Evolutionary conservation across 2,888 invertebrate species (phyloP).

Genomic region (Heliothis peltigera): DNA sequence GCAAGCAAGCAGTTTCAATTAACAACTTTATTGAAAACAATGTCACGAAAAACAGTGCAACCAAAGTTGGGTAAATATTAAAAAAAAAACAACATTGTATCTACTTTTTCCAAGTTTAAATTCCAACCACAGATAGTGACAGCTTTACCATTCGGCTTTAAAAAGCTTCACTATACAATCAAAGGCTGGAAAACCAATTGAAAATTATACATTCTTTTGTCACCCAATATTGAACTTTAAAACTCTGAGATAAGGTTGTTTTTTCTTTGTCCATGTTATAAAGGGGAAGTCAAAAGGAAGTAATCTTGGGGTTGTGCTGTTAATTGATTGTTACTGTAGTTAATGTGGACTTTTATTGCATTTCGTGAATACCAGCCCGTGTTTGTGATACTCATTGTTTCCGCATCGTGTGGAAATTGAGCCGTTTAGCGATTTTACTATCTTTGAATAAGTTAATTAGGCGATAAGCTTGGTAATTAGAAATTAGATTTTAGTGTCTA

Average conservation of each 20-base stretch:
- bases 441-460: constrained; percentile 21
- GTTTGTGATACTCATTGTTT: constrained; percentile 53
- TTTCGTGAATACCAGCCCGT: constrained; percentile 39
- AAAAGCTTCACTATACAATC: constrained; percentile 46
- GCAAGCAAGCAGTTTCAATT: too few species aligned
- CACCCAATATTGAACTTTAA: constrained; percentile 43
- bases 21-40: too few species aligned
- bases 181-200: constrained; percentile 49
- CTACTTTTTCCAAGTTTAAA: constrained; percentile 22
- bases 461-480: neutral
- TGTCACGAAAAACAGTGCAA: neutral
- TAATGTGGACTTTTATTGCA: constrained; percentile 69
- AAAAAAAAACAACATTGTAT: constrained; percentile 5
- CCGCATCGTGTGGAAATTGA: constrained; percentile 52
- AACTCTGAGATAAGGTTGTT: neutral
- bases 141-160: constrained; percentile 41
- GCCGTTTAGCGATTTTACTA: constrained; percentile 28
- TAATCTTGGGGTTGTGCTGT: constrained; percentile 67
- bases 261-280: constrained; percentile 25
- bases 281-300: constrained; percentile 57
- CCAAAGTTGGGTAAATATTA: neutral
- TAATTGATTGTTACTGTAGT: constrained; percentile 78
- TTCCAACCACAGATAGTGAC: constrained; percentile 33
- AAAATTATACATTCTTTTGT: constrained; percentile 21
- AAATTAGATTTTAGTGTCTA: too few species aligned